These are phyloP conservation scores for Pachyseris speciosa DNA, from an alignment of 64 coral and sea anemone genomes.

Conservation along the genomic window DNA sequence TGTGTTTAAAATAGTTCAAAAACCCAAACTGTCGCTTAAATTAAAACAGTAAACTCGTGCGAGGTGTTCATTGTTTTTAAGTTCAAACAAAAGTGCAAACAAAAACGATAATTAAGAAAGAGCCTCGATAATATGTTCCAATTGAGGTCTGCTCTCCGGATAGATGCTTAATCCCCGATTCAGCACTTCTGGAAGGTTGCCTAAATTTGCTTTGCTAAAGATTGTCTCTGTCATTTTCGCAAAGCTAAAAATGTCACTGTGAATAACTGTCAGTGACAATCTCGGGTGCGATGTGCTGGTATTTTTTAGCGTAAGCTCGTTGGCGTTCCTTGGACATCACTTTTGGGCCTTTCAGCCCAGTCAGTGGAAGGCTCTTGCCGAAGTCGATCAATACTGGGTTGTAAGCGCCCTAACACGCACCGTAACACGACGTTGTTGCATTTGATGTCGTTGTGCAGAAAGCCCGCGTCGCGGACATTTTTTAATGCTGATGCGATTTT, in stretches of 20 bases:
- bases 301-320: neutral
- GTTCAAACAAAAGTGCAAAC: neutral
- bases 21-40: neutral
- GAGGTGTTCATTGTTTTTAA: too few species aligned
- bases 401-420: neutral
- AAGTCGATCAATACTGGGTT: constrained; percentile 31
- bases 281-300: constrained; percentile 37
- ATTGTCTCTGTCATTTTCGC: neutral
- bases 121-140: neutral
- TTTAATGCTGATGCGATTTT: too few species aligned
- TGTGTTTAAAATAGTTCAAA: neutral
- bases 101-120: neutral
- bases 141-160: neutral
- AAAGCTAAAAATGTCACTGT: constrained; percentile 30
- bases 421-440: too few species aligned
- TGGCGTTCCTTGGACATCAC: neutral
- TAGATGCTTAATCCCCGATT: neutral
- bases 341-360: neutral
- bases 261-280: neutral
- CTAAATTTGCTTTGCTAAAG: neutral
- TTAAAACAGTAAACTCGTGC: too few species aligned
- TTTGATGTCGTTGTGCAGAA: too few species aligned
- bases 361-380: constrained; percentile 2
- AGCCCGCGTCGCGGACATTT: too few species aligned
- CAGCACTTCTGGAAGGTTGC: neutral